A percentile compares a stretch with the other conserved stretches of the same genome.
Evolutionary conservation across 2,888 invertebrate genomes (phyloP).

Genomic region (Fissipunctia ypsillon): DNA sequence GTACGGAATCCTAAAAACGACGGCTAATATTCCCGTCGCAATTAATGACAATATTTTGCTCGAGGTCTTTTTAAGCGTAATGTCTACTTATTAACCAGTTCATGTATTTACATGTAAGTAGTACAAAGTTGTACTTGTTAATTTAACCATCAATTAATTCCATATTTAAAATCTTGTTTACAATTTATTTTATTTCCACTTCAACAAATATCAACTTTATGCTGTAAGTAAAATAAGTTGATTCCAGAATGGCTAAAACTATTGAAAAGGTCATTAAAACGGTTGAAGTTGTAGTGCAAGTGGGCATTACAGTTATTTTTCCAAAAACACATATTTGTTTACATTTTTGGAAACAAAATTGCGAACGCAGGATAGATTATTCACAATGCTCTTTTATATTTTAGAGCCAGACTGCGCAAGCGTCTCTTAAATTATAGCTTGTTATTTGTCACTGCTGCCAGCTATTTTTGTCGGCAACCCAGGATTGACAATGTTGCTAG

Average conservation of each 20-base stretch:
- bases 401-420: slow-evolving; percentile 30
- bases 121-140: slow-evolving; percentile 46
- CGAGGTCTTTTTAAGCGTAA: slow-evolving; percentile 47
- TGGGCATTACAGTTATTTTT: neutral
- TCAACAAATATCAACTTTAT: neutral
- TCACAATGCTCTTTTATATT: slow-evolving; percentile 36
- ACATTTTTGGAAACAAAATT: neutral
- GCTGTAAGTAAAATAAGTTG: accelerated
- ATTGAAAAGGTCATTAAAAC: neutral
- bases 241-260: neutral
- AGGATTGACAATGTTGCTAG: slow-evolving; percentile 65
- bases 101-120: slow-evolving; percentile 16
- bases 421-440: slow-evolving; percentile 57
- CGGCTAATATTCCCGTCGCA: slow-evolving; percentile 24
- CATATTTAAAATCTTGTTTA: neutral
- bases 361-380: slow-evolving; percentile 36
- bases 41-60: slow-evolving; percentile 40
- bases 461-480: slow-evolving; percentile 54
- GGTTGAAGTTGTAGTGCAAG: neutral
- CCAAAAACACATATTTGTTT: neutral
- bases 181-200: neutral
- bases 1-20: neutral
- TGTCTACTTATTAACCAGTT: slow-evolving; percentile 37
- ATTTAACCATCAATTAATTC: slow-evolving; percentile 54
- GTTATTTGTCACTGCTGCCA: slow-evolving; percentile 59